Percentiles rank a stretch among this genome's conserved stretches.
Evolutionary conservation across 2,797 vertebrate species (phyloP).

Genomic region (Pangasius mekongensis): DNA sequence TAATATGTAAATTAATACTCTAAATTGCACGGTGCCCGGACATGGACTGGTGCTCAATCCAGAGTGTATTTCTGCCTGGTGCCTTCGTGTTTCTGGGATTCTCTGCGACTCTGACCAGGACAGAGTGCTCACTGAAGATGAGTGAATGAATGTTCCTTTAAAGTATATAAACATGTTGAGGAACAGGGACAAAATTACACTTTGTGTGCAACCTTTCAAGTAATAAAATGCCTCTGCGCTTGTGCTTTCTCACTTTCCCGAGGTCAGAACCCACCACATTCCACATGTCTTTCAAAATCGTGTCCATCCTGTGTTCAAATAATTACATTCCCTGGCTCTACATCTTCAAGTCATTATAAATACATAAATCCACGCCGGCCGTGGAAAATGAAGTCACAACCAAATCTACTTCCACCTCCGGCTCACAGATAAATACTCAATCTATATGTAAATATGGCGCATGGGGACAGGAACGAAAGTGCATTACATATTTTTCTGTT

Average conservation of each 20-base stretch:
- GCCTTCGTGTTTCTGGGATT: not conserved
- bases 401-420: conserved; percentile 72
- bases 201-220: not conserved
- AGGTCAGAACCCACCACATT: conserved; percentile 38
- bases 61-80: not conserved
- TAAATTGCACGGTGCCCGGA: not conserved
- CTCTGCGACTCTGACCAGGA: not conserved
- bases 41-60: not conserved
- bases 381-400: conserved; percentile 70
- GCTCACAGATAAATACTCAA: conserved; percentile 81
- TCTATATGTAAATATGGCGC: conserved; percentile 83
- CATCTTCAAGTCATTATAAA: conserved; percentile 79
- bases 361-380: conserved; percentile 78
- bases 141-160: not conserved
- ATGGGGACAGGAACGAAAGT: conserved; percentile 66
- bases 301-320: conserved; percentile 71
- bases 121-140: not conserved
- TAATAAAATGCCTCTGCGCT: not conserved
- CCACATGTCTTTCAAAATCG: conserved; percentile 15
- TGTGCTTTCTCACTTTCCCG: not conserved
- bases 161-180: not conserved
- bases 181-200: not conserved
- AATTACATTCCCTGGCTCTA: conserved; percentile 70
- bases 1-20: too few species aligned
- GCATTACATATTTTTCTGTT: conserved; percentile 73